A percentile compares a stretch with the other conserved stretches of the same genome.
Evolutionary conservation across 2,888 invertebrate species (phyloP).

Genomic region (Teinopalpus imperialis): DNA sequence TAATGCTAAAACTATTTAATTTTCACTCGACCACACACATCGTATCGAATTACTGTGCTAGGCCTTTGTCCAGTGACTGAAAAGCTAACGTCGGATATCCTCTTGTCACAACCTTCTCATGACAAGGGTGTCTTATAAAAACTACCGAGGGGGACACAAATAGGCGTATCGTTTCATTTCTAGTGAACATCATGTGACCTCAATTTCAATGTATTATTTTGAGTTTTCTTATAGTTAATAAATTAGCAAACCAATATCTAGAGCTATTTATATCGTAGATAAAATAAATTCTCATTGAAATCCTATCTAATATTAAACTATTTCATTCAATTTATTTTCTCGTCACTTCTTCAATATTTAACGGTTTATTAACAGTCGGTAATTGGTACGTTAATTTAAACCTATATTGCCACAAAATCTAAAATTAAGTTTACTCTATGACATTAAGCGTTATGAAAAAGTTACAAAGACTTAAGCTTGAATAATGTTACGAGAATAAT

Average conservation of each 20-base stretch:
- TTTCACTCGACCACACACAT: constrained; percentile 30
- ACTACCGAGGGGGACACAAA: constrained; percentile 8
- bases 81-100: constrained; percentile 25
- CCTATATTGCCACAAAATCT: too few species aligned
- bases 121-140: constrained; percentile 24
- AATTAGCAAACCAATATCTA: too few species aligned
- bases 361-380: too few species aligned
- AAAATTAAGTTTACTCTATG: too few species aligned
- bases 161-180: constrained; percentile 12
- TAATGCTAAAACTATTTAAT: constrained; percentile 22
- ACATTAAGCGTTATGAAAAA: constrained; percentile 6
- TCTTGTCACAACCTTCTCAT: constrained; percentile 19
- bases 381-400: too few species aligned
- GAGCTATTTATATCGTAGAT: too few species aligned
- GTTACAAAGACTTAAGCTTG: constrained; percentile 9
- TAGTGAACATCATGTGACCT: constrained; percentile 2
- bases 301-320: too few species aligned
- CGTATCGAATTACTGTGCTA: constrained; percentile 15
- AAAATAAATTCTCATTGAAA: too few species aligned
- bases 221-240: too few species aligned
- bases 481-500: constrained; percentile 17
- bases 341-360: too few species aligned
- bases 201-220: too few species aligned
- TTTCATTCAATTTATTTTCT: too few species aligned
- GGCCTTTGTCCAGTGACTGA: constrained; percentile 17